phyloP scores from a whole-genome alignment of 2,113 vertebrate genomes.

The Callorhinus ursinus region DNA sequence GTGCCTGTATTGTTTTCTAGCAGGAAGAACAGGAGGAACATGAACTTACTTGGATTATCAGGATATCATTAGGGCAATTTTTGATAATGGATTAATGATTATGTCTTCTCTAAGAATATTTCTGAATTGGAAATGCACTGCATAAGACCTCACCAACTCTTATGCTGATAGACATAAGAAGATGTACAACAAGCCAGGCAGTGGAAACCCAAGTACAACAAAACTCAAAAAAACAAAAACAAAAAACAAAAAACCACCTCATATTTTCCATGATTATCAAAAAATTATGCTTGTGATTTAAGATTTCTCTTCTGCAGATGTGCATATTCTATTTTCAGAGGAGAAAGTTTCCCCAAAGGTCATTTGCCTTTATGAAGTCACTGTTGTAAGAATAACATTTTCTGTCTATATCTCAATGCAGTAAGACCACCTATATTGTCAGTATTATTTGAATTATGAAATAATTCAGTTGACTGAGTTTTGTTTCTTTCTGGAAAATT shows the following conservation, averaged over 20 bases:
- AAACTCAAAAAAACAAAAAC: neutral
- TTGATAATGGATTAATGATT: neutral
- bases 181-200: neutral
- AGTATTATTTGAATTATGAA: constrained; percentile 27
- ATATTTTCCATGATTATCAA: neutral
- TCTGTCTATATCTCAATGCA: neutral
- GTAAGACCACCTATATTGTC: neutral
- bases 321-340: neutral
- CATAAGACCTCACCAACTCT: neutral
- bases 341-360: neutral
- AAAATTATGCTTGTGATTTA: neutral
- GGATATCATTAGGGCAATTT: neutral
- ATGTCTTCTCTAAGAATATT: neutral
- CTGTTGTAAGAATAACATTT: neutral
- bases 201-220: neutral
- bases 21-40: neutral
- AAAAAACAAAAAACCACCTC: neutral
- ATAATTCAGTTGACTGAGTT: neutral
- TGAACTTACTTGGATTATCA: neutral
- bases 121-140: neutral
- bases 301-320: neutral
- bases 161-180: neutral
- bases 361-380: neutral
- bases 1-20: neutral
- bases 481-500: neutral